A percentile compares a stretch with the other conserved stretches of the same genome.
phyloP scores from a whole-genome alignment of 2,797 vertebrate genomes.

The Coreius guichenoti region DNA sequence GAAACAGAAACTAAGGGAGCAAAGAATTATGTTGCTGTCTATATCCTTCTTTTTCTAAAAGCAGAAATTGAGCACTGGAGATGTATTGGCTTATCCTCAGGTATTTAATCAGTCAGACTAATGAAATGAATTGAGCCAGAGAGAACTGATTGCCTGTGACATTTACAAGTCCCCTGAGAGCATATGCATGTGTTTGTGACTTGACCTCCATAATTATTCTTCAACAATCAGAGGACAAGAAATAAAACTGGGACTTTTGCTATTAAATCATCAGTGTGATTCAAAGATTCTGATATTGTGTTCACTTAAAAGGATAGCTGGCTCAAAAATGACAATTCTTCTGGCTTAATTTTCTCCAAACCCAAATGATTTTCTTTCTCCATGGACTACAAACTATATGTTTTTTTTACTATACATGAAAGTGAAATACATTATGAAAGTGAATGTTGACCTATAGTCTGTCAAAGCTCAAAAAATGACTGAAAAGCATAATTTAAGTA shows the following conservation, averaged over 20 bases:
- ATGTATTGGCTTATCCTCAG: constrained; percentile 55
- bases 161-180: constrained; percentile 63
- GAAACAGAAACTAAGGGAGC: constrained; percentile 35
- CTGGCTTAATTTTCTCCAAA: not conserved
- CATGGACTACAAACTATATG: not conserved
- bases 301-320: not conserved
- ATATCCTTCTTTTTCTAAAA: constrained; percentile 46
- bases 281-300: not conserved
- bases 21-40: constrained; percentile 32
- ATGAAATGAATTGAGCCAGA: constrained; percentile 52
- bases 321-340: not conserved
- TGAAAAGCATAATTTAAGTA: not conserved
- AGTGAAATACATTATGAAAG: no score
- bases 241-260: constrained; percentile 37
- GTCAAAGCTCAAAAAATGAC: not conserved
- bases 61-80: constrained; percentile 43
- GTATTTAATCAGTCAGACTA: constrained; percentile 60
- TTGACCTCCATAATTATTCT: constrained; percentile 46
- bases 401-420: not conserved
- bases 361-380: not conserved
- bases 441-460: not conserved
- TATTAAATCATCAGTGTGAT: constrained; percentile 37
- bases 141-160: constrained; percentile 57
- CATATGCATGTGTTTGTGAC: constrained; percentile 42
- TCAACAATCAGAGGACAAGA: constrained; percentile 17